Percentiles rank a stretch among this genome's conserved stretches.
phyloP scores from a whole-genome alignment of 2,113 vertebrate species.

The Aphyosemion australe region DNA sequence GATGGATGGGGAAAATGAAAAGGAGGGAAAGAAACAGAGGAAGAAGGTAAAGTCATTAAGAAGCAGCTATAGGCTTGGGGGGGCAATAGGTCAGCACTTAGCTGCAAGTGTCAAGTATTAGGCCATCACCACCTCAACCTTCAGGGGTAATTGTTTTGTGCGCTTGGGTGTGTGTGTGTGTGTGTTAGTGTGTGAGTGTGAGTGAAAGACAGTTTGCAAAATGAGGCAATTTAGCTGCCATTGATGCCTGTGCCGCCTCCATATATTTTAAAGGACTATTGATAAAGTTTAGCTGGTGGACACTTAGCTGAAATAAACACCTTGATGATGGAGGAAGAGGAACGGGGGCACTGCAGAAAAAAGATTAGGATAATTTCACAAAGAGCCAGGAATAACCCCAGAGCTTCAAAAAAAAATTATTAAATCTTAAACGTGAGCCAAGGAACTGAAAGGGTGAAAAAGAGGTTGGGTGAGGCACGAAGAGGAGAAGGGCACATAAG shows the following conservation, averaged over 20 bases:
- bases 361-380: background rate
- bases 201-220: slow-evolving; percentile 15
- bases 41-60: slow-evolving; percentile 59
- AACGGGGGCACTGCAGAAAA: background rate
- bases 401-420: background rate
- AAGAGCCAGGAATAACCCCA: background rate
- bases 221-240: slow-evolving; percentile 26
- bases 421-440: background rate
- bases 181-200: slow-evolving; percentile 11
- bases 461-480: background rate
- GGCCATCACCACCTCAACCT: slow-evolving; percentile 28
- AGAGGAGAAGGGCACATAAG: background rate
- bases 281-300: slow-evolving; percentile 18
- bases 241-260: background rate
- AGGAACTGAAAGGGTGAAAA: background rate
- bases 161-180: slow-evolving; percentile 7
- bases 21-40: slow-evolving; percentile 8
- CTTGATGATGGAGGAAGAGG: slow-evolving; percentile 3
- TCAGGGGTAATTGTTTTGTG: slow-evolving; percentile 51
- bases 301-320: slow-evolving; percentile 12
- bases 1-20: slow-evolving; percentile 18
- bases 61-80: slow-evolving; percentile 32
- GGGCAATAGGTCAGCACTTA: slow-evolving; percentile 61
- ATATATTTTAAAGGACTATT: slow-evolving; percentile 16
- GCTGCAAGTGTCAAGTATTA: slow-evolving; percentile 55